A percentile compares a stretch with the other conserved stretches of the same genome.
phyloP scores from a whole-genome alignment of 2,113 vertebrate species.

The Apteryx owenii region DNA sequence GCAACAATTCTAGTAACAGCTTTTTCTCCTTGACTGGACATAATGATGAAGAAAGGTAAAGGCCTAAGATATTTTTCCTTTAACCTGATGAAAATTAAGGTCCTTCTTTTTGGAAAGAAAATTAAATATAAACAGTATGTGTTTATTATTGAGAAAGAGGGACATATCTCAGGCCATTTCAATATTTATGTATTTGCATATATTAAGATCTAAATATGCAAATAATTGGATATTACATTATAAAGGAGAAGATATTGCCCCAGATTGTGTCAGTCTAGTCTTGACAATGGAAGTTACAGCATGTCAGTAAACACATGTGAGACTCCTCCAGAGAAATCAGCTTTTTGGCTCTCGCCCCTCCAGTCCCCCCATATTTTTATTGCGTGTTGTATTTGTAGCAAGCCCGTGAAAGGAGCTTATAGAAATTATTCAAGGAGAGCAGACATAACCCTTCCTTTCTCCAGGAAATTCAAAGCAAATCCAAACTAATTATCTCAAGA shows the following conservation, averaged over 20 bases:
- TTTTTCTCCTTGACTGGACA: slow-evolving; percentile 11
- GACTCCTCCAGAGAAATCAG: background rate
- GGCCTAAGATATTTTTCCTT: background rate
- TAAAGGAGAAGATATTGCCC: background rate
- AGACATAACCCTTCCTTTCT: background rate
- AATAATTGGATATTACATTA: background rate
- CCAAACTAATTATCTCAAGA: background rate
- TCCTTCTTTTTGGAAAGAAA: background rate
- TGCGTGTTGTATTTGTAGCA: background rate
- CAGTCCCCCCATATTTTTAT: background rate
- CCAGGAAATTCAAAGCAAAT: background rate
- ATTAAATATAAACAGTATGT: background rate
- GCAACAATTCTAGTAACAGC: background rate
- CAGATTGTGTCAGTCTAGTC: background rate
- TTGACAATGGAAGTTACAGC: background rate
- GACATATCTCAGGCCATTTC: background rate
- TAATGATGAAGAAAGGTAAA: background rate
- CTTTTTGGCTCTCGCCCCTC: background rate
- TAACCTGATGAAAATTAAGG: background rate
- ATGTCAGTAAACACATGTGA: background rate
- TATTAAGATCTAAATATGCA: background rate
- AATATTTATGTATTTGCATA: background rate
- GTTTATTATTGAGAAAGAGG: background rate
- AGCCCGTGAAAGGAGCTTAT: background rate
- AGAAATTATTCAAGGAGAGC: background rate